Conservation (phyloP, 2,888 invertebrate genomes). For the Sturmia bella region DNA sequence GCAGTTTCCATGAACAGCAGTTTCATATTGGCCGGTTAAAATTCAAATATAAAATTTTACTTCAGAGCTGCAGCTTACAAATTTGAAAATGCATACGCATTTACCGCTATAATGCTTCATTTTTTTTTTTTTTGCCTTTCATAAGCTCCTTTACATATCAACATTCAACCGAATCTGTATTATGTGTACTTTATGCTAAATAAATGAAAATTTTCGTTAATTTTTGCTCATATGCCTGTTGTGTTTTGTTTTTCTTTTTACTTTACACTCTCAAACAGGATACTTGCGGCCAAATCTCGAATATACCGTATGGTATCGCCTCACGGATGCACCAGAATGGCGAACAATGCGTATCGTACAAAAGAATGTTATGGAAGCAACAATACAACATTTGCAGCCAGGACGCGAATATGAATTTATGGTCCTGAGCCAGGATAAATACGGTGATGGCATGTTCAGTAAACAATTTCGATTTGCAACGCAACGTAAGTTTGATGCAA, state of each 20-base stretch:
- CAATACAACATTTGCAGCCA: conserved; percentile 89
- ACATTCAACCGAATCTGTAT: background rate
- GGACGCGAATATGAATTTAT: conserved; percentile 93
- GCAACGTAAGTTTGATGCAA: conserved; percentile 81
- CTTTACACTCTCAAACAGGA: conserved; percentile 82
- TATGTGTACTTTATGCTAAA: background rate
- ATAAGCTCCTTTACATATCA: background rate
- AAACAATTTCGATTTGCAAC: conserved; percentile 90
- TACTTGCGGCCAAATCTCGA: conserved; percentile 89
- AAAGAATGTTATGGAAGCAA: conserved; percentile 88
- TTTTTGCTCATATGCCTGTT: conserved; percentile 5
- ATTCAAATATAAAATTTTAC: conserved; percentile 11
- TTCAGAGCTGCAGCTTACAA: conserved; percentile 7
- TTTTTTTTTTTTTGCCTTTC: too few species aligned
- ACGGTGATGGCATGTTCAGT: conserved; percentile 95
- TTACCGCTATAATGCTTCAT: background rate
- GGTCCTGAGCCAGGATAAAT: conserved; percentile 92
- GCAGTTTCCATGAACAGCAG: conserved; percentile 3
- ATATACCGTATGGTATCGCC: conserved; percentile 93
- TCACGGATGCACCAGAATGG: conserved; percentile 90
- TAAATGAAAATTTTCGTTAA: conserved; percentile 25
- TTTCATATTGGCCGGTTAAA: background rate
- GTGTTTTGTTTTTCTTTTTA: conserved; percentile 33
- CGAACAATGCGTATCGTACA: conserved; percentile 89
- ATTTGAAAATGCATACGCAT: background rate